Percentiles rank a stretch among this genome's conserved stretches.
These are phyloP conservation scores for Trissoscelio sp. DNA, from an alignment of 2,888 invertebrate species.

Conservation along the genomic window DNA sequence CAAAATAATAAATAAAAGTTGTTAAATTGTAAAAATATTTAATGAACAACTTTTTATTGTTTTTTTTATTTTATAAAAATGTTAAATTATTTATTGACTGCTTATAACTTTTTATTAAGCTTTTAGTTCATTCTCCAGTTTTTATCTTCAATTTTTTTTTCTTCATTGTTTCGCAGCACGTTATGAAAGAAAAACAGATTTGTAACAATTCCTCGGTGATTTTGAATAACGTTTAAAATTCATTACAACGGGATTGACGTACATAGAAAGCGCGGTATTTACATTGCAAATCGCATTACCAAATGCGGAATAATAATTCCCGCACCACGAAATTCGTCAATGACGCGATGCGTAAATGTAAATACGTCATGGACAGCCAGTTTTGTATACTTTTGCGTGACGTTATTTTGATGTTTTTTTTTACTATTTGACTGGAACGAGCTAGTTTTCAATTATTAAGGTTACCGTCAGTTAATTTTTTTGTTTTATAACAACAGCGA, in stretches of 20 bases:
- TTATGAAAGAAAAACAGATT: constrained; percentile 36
- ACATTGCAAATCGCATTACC: constrained; percentile 57
- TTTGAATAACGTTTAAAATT: constrained; percentile 54
- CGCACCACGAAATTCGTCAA: constrained; percentile 30
- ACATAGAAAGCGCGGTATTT: constrained; percentile 31
- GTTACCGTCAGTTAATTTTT: no score
- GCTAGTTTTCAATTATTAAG: no score
- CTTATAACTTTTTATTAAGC: no score
- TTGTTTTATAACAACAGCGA: no score
- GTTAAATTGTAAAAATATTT: no score
- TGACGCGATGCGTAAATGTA: constrained; percentile 27
- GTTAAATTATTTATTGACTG: no score
- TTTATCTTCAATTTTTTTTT: no score
- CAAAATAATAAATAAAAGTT: no score
- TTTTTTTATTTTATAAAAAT: no score
- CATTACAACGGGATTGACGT: constrained; percentile 52
- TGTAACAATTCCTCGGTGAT: constrained; percentile 41
- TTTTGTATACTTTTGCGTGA: constrained; percentile 8
- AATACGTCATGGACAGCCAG: constrained; percentile 24
- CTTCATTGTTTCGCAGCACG: neutral
- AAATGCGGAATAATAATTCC: constrained; percentile 44
- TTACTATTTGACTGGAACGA: no score
- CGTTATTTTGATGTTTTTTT: constrained; percentile 17
- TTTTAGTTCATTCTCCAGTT: no score
- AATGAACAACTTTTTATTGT: no score